A percentile compares a stretch with the other conserved stretches of the same genome.
These are phyloP conservation scores for Molanna angustata DNA, from an alignment of 2,888 invertebrate species.

Conservation along the genomic window DNA sequence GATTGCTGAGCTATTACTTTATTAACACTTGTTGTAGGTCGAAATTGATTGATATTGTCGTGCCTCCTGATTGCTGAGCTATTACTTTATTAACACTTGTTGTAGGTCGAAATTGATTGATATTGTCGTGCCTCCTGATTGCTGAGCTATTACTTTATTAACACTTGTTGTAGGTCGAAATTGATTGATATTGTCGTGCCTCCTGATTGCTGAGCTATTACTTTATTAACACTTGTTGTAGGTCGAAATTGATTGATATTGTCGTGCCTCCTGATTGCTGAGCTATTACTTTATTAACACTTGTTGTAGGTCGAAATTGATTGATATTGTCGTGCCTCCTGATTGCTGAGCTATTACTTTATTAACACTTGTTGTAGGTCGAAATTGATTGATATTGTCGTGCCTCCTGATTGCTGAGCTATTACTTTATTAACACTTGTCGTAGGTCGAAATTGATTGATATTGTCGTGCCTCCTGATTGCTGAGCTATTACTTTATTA, in stretches of 20 bases:
- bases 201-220: not conserved
- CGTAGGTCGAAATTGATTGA: no score
- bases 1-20: constrained; percentile 1
- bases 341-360: constrained; percentile 1
- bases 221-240: not conserved
- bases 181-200: not conserved
- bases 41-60: not conserved
- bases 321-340: not conserved
- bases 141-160: not conserved
- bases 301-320: not conserved
- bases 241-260: not conserved
- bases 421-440: no score
- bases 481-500: not conserved
- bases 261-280: not conserved
- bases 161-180: not conserved
- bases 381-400: not conserved
- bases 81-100: not conserved
- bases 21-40: not conserved
- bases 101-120: not conserved
- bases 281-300: not conserved
- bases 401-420: constrained; percentile 1
- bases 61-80: constrained; percentile 1
- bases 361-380: not conserved
- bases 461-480: not conserved
- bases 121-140: not conserved